Base-by-base conservation (phyloP, 2,797 vertebrate genomes). In the Nasua narica region DNA sequence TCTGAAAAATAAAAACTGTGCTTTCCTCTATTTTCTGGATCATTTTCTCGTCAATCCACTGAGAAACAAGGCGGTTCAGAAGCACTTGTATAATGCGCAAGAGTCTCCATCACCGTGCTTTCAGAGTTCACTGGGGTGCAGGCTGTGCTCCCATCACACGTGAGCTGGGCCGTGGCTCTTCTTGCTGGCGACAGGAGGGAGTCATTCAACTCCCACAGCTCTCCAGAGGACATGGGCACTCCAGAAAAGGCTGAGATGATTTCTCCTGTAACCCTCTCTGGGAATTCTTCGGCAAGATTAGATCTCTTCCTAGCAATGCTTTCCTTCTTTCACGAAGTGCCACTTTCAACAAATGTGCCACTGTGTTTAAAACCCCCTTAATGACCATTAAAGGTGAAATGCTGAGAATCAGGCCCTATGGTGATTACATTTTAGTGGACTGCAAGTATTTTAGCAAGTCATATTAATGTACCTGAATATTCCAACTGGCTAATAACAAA, bases 1-100 rank as follows among this genome's bases (percentile, higher is more conserved):
- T 54, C 90, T 50, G 40, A 93, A 94, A 96, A 93, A 87, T 29
- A 86, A 84, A 60, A 84, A 65, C 27, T 23, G 46, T 62, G 67
- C 43, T 79, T 85, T 72, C 43, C 87, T 94, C 50, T 35, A 23
- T 62, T 76, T 72, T 79, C 54, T 56, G 35, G 58, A 27, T 21
- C n/a, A 50, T 56, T 84, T 93, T 87, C 43, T 70, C 69, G 16
- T 74, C 84, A 91, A 82, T 10, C 27, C 23, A n/a, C 9, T 48
- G 60, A 69, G 35, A 78, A 70, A 21, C 25, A 35, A 62, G 27
- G 32, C 3, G 9, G 46, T 43, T 82, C 35, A 70, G 82, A 14
- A 65, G 70, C 18, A 35, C 19, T 74, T 77, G 43, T 56, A 46
- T 35, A 14, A 37, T 0, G 7, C 9, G 25, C 21, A 32, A 27